Percentiles rank a stretch among this genome's conserved stretches.
Conservation (phyloP, 2,797 vertebrate species). For the Anguilla pacifica region DNA sequence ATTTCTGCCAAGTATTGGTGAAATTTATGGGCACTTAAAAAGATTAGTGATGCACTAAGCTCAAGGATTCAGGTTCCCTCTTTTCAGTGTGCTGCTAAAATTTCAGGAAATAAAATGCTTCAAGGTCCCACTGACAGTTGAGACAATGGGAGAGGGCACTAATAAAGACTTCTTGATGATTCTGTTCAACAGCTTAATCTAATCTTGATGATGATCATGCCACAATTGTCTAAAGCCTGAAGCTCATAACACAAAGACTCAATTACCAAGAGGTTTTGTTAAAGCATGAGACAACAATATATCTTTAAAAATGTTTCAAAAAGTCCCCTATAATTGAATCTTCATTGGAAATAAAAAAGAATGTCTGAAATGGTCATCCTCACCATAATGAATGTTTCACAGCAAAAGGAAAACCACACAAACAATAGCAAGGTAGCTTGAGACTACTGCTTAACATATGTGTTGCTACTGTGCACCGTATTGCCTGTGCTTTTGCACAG, state of each 20-base stretch:
- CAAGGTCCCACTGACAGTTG: slow-evolving; percentile 9
- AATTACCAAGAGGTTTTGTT: not conserved
- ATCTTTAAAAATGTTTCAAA: not conserved
- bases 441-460: not conserved
- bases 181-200: slow-evolving; percentile 3
- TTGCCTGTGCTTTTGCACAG: not conserved
- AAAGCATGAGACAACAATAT: not conserved
- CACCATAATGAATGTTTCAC: not conserved
- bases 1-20: slow-evolving; percentile 24
- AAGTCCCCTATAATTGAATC: not conserved
- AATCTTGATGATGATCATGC: not conserved
- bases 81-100: not conserved
- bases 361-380: not conserved
- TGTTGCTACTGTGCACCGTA: not conserved
- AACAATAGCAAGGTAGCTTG: not conserved
- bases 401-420: not conserved
- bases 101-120: slow-evolving; percentile 17
- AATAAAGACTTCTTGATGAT: not conserved
- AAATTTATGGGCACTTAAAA: slow-evolving; percentile 23
- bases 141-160: slow-evolving; percentile 8
- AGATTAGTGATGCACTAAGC: slow-evolving; percentile 12
- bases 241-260: not conserved
- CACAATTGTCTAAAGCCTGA: slow-evolving; percentile 1
- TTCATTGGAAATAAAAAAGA: not conserved
- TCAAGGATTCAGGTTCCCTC: slow-evolving; percentile 3